Evolutionary conservation across 1,140 invertebrate genomes (phyloP).

Genomic region (Micrasema longulum): DNA sequence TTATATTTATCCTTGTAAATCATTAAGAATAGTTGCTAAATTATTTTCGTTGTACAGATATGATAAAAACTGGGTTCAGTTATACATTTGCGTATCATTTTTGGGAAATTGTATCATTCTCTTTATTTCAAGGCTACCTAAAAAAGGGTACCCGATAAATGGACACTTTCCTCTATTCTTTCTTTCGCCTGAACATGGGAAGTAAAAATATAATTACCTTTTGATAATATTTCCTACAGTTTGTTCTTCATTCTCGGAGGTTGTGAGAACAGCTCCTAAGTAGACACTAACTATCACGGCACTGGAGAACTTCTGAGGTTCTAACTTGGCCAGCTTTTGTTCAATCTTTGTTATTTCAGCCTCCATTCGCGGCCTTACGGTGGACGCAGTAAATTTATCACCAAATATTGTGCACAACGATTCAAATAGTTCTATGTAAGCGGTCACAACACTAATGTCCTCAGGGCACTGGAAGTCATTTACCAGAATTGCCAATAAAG

Average conservation of each 20-base stretch:
- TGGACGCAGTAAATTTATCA: slow-evolving; percentile 56
- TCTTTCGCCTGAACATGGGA: background rate
- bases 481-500: slow-evolving; percentile 36
- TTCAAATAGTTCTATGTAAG: slow-evolving; percentile 43
- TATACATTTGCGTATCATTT: too few species aligned
- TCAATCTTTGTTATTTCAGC: slow-evolving; percentile 61
- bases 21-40: too few species aligned
- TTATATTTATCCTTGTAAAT: too few species aligned
- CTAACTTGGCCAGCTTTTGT: slow-evolving; percentile 63
- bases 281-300: slow-evolving; percentile 62
- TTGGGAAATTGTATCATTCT: too few species aligned
- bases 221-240: slow-evolving; percentile 61
- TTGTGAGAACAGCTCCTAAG: slow-evolving; percentile 59
- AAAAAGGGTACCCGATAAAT: too few species aligned
- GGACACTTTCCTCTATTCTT: too few species aligned
- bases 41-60: too few species aligned
- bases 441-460: slow-evolving; percentile 24
- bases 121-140: too few species aligned
- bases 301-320: slow-evolving; percentile 60
- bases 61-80: too few species aligned
- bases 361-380: slow-evolving; percentile 61
- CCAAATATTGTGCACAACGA: slow-evolving; percentile 56
- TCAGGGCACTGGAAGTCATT: slow-evolving; percentile 21
- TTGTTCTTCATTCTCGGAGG: slow-evolving; percentile 56
- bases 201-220: slow-evolving; percentile 58